Evolutionary conservation across 2,797 vertebrate genomes (phyloP).

Genomic region (Rhinophrynus dorsalis): DNA sequence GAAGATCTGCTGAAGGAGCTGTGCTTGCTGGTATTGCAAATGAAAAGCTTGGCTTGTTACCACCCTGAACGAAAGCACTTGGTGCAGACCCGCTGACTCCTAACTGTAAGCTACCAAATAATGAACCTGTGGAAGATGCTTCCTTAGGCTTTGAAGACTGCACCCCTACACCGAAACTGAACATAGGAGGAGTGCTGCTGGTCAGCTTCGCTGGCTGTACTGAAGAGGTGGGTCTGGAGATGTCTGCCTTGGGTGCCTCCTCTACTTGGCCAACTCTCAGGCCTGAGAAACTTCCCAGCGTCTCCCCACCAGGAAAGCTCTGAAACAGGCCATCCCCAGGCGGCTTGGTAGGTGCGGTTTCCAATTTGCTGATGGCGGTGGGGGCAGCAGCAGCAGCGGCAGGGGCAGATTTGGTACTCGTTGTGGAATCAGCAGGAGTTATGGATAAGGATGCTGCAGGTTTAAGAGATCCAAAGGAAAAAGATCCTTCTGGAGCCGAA

Average conservation of each 20-base stretch:
- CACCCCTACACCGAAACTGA: conserved; percentile 61
- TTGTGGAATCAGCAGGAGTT: conserved; percentile 49
- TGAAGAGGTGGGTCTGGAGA: conserved; percentile 51
- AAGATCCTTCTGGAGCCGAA: conserved; percentile 61
- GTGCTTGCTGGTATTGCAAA: conserved; percentile 60
- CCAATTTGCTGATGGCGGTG: conserved; percentile 52
- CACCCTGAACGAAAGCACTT: conserved; percentile 71
- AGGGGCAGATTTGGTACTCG: conserved; percentile 51
- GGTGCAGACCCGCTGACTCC: conserved; percentile 40
- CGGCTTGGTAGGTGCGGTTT: conserved; percentile 66
- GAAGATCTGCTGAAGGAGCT: conserved; percentile 37
- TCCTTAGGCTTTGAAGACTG: conserved; percentile 66
- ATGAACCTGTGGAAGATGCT: conserved; percentile 7
- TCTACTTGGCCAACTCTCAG: conserved; percentile 86
- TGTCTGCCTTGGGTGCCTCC: conserved; percentile 66
- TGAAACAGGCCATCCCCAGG: conserved; percentile 62
- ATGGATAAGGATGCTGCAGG: conserved; percentile 51
- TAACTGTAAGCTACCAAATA: conserved; percentile 58
- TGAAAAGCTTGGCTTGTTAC: conserved; percentile 62
- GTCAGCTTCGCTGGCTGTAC: conserved; percentile 55
- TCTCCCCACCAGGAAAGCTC: conserved; percentile 75
- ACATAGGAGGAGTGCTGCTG: conserved; percentile 58
- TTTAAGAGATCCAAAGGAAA: conserved; percentile 66
- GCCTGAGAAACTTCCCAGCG: conserved; percentile 88
- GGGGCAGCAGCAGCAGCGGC: conserved; percentile 48